Conservation (phyloP, 2,888 invertebrate genomes). For the Patella ulyssiponensis region DNA sequence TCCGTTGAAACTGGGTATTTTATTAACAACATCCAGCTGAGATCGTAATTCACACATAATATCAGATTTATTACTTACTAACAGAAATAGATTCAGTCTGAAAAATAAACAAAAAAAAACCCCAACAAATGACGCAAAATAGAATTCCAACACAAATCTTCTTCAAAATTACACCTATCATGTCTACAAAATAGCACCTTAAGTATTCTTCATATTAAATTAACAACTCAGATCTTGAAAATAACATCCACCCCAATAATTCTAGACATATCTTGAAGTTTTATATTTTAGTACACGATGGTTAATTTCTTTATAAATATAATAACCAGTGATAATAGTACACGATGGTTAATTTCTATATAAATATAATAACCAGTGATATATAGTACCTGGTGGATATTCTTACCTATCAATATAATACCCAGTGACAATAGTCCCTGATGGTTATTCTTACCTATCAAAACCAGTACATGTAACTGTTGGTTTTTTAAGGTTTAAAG, state of each 20-base stretch:
- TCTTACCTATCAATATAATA: too few species aligned
- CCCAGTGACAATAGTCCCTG: too few species aligned
- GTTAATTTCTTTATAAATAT: background rate
- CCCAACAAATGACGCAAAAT: too few species aligned
- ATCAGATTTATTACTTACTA: conserved; percentile 73
- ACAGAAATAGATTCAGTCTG: conserved; percentile 80
- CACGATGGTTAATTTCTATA: too few species aligned
- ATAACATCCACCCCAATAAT: too few species aligned
- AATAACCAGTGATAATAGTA: background rate
- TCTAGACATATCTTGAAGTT: background rate
- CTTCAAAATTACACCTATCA: too few species aligned
- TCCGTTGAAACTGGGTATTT: conserved; percentile 72
- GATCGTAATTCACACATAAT: conserved; percentile 67
- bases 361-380: too few species aligned
- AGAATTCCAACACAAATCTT: too few species aligned
- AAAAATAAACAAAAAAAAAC: conserved; percentile 27
- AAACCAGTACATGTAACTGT: conserved; percentile 77
- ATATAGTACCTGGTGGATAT: too few species aligned
- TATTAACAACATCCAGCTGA: conserved; percentile 66
- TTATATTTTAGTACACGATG: background rate
- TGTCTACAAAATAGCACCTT: too few species aligned
- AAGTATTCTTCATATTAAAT: too few species aligned
- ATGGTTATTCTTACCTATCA: conserved; percentile 73
- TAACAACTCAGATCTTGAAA: too few species aligned
- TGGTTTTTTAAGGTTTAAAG: conserved; percentile 76